Base-by-base conservation (phyloP, 2,797 vertebrate species). In the Gephyroberyx darwinii region DNA sequence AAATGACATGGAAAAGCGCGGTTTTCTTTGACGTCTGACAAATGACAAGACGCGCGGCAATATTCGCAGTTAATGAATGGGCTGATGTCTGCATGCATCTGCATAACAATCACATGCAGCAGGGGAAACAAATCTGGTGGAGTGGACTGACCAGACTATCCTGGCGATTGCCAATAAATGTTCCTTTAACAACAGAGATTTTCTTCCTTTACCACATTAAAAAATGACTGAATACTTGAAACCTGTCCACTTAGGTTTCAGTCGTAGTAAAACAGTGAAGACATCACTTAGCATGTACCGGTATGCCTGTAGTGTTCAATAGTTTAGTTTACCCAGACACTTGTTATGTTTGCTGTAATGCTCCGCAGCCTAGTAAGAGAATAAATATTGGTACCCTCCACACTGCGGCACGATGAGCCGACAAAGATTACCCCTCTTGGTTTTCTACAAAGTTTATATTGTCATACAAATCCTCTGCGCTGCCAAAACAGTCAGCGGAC, bases 401-500 rank as follows among this genome's bases (percentile, higher is more conserved):
- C 80, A 66, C 75, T 64, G 61, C 71, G 56, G 71, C 41, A 64
- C 59, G 77, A 37, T 8, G 65, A 69, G 82, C 80, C 72, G 74
- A 80, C 78, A 39, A 64, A 82, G 81, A 88, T 88, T 86, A 55
- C 73, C 62, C 64, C 58, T 77, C 80, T 70, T 47, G 19, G 72
- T 77, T 55, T 82, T 86, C 75, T 63, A 60, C 78, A 74, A 74
- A 54, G 86, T 90, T 90, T 71, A 64, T 71, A 81, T 85, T 75
- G 78, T 86, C 81, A 48, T 48, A 74, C 62, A 90, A 90, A 86
- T 87, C 87, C 87, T 51, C 68, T 0, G 78, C 74, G 76, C 76
- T 65, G 53, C 47, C 8, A 50, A 75, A 80, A 75, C 77, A 81
- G 79, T 84, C 83, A 63, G 76, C 55, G 59, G 84, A 68, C 73